Evolutionary conservation across 92 coral and sea anemone genomes (phyloP), one percentile per base, ranked within the genome.

Genomic region (Umimayanthus kanabou): DNA sequence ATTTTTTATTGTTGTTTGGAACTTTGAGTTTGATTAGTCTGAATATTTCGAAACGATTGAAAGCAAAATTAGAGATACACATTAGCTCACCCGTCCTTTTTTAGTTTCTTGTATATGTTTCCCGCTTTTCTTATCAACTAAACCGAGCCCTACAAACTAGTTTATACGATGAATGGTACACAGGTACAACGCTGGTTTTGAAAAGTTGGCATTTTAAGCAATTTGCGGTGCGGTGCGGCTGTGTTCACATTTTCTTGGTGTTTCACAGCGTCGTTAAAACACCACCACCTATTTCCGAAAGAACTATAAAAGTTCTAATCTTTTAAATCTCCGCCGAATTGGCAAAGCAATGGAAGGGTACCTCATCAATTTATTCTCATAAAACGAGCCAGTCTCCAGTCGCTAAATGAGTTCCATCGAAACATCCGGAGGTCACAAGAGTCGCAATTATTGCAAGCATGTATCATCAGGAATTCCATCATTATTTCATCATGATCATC

Each of bases 401-500:
- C 37, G 37, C 37, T 33, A 33, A 81, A 81, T n/a, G 30, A 80
- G 29, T 65, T 64, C 50, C 76, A 13, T 43, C 20, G 73, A n/a
- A 45, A 43, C 49, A 55, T 40, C 75, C 76, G 39, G 58, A 57
- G 84, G 84, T 57, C 69, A 81, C 66, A 65, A 39, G 29, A 40
- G 23, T 61, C n/a, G 42, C 11, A 80, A 61, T 4, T 58, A 66
- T 64, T 55, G 20, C 30, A 5, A 65, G 9, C 61, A n/a, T 10
- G 64, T 18, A 39, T 61, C 73, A 81, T 66, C 85, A 45, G 55
- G 29, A 47, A 65, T 65, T 65, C 39, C 39, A 81, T 66, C 58
- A 45, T 65, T 81, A 10, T 39, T 66, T 81, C 75, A 81, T 65
- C 58, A 65, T 66, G 58, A 81, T 65, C 58, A 65, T 66, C 75